Percentiles rank a stretch among this genome's conserved stretches.
phyloP scores from a whole-genome alignment of 2,797 vertebrate genomes.

The Neosilurus mollespiculum region DNA sequence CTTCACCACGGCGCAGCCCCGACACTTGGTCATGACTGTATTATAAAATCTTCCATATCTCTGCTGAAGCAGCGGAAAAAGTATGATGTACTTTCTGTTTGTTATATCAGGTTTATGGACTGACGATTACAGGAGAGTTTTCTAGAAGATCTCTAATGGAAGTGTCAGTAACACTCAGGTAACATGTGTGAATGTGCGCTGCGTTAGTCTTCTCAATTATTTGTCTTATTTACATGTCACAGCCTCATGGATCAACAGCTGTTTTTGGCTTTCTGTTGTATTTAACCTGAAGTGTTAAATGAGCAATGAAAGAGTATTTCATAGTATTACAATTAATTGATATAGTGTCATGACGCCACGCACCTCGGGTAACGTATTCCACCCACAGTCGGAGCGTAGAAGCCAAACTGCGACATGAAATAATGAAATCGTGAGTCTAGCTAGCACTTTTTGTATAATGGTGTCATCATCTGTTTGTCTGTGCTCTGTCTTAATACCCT shows the following conservation, averaged over 20 bases:
- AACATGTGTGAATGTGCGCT: not conserved
- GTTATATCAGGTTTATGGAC: not conserved
- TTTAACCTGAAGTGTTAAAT: no score
- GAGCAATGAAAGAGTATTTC: no score
- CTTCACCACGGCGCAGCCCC: no score
- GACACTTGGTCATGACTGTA: not conserved
- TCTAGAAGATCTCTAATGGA: not conserved
- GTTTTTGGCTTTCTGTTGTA: not conserved
- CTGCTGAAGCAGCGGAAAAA: not conserved
- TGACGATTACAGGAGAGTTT: not conserved
- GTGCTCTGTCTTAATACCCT: slow-evolving; percentile 25
- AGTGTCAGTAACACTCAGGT: slow-evolving; percentile 12
- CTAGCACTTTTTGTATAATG: slow-evolving; percentile 3
- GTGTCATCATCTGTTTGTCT: slow-evolving; percentile 2
- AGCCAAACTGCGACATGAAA: not conserved
- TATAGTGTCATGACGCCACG: no score
- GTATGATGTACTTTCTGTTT: not conserved
- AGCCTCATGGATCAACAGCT: not conserved
- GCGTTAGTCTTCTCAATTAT: not conserved
- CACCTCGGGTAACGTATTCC: not conserved
- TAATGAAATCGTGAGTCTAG: slow-evolving; percentile 22
- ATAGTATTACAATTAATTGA: not conserved
- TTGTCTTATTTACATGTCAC: not conserved
- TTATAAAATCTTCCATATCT: not conserved
- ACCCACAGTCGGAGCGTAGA: not conserved